Conservation (phyloP, 2,888 invertebrate genomes). For the Hylaea fasciaria region DNA sequence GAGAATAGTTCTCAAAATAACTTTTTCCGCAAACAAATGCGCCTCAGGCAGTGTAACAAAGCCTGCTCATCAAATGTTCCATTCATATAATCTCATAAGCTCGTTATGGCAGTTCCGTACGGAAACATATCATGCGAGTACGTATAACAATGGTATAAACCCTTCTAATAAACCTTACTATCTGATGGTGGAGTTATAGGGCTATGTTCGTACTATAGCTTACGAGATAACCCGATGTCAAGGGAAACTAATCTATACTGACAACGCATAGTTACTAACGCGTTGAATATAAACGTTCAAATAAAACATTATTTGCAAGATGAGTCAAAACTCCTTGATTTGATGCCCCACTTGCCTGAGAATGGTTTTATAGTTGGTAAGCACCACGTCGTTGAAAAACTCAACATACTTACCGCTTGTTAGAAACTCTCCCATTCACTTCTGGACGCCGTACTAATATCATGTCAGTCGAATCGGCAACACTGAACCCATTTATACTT, state of each 20-base stretch:
- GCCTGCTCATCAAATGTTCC: constrained; percentile 1
- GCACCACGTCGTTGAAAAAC: too few species aligned
- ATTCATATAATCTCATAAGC: constrained; percentile 18
- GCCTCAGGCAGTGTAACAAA: neutral
- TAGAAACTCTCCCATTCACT: constrained; percentile 19
- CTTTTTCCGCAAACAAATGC: neutral
- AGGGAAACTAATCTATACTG: too few species aligned
- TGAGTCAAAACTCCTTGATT: too few species aligned
- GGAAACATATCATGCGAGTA: constrained; percentile 1
- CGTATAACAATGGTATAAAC: constrained; percentile 1
- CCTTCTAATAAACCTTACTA: constrained; percentile 1
- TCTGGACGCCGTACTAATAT: constrained; percentile 6
- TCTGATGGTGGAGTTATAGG: neutral
- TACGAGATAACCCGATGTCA: neutral
- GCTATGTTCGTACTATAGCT: neutral
- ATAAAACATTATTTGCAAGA: too few species aligned
- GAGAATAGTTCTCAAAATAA: too few species aligned
- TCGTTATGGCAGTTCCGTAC: constrained; percentile 19
- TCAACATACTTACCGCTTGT: neutral
- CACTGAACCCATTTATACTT: constrained; percentile 6
- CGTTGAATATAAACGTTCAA: too few species aligned
- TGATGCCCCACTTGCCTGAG: neutral
- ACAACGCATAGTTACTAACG: neutral
- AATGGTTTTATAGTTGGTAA: neutral
- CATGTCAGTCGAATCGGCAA: constrained; percentile 6